phyloP scores from a whole-genome alignment of 2,888 invertebrate species.

The Scaptomyza polygonia region DNA sequence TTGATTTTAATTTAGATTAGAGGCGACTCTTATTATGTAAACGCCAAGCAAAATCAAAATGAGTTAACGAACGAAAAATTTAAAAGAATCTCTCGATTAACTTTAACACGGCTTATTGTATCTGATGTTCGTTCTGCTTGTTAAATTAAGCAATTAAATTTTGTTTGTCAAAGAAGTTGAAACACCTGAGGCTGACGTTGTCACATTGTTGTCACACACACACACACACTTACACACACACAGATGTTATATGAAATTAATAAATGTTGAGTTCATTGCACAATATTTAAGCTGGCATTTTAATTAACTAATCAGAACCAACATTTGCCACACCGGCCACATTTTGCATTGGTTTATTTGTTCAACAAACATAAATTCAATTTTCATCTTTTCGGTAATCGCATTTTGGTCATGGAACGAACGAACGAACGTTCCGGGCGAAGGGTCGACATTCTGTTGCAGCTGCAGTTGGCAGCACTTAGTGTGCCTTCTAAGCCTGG shows the following conservation, averaged over 20 bases:
- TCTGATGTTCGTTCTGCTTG: not conserved
- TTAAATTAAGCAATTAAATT: constrained; percentile 74
- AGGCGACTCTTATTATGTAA: constrained; percentile 54
- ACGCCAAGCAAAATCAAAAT: constrained; percentile 19
- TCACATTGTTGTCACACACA: constrained; percentile 32
- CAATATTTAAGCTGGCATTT: constrained; percentile 60
- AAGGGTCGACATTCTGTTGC: constrained; percentile 27
- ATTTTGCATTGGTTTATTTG: constrained; percentile 32
- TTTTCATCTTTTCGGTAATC: constrained; percentile 67
- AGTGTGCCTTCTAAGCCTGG: constrained; percentile 46
- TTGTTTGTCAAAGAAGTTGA: constrained; percentile 26
- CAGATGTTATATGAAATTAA: constrained; percentile 62
- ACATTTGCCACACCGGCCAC: constrained; percentile 36
- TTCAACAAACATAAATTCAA: constrained; percentile 65
- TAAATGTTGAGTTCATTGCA: constrained; percentile 71
- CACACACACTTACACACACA: too few relatives aligned
- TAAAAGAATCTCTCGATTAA: constrained; percentile 7
- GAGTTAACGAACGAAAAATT: too few relatives aligned
- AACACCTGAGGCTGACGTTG: constrained; percentile 17
- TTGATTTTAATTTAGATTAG: constrained; percentile 79
- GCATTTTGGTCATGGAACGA: constrained; percentile 40
- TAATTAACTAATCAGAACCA: constrained; percentile 75
- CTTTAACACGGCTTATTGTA: not conserved
- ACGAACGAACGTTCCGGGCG: not conserved
- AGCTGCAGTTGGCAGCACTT: constrained; percentile 48